Conservation (phyloP, 2,113 vertebrate species). For the Speoplatyrhinus poulsoni region DNA sequence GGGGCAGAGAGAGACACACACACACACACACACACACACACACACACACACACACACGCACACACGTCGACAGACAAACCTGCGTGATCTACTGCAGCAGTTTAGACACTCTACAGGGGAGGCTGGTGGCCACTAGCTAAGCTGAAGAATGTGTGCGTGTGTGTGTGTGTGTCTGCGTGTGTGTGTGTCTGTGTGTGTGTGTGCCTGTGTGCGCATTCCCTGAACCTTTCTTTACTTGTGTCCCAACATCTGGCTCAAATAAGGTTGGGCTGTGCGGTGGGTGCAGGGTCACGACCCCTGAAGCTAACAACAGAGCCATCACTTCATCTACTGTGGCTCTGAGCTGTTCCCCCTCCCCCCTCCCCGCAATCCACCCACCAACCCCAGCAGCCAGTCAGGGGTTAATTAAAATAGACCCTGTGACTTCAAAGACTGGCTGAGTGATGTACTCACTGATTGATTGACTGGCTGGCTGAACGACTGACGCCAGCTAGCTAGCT, state of each 20-base stretch:
- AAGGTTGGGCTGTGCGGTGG: constrained; percentile 62
- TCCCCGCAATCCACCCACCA: neutral
- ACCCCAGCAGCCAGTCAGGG: constrained; percentile 70
- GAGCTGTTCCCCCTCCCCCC: constrained; percentile 68
- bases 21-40: too few species aligned
- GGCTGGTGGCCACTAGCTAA: too few species aligned
- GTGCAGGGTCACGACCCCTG: constrained; percentile 81
- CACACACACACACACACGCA: too few species aligned
- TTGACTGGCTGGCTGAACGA: constrained; percentile 16
- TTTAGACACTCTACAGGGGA: too few species aligned
- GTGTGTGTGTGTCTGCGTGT: neutral
- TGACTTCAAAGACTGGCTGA: constrained; percentile 71
- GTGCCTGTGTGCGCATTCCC: neutral
- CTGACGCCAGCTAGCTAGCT: constrained; percentile 14
- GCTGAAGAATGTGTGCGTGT: too few species aligned
- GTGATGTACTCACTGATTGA: constrained; percentile 25
- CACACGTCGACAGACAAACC: too few species aligned
- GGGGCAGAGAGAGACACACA: too few species aligned
- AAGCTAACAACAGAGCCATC: constrained; percentile 78
- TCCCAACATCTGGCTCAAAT: constrained; percentile 92
- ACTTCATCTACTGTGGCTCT: constrained; percentile 67
- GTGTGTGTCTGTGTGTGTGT: neutral
- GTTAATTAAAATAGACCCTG: constrained; percentile 87
- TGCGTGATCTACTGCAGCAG: too few species aligned
- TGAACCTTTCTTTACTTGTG: constrained; percentile 66